phyloP scores from a whole-genome alignment of 2,888 invertebrate species.

The Hirtodrosophila cameraria region DNA sequence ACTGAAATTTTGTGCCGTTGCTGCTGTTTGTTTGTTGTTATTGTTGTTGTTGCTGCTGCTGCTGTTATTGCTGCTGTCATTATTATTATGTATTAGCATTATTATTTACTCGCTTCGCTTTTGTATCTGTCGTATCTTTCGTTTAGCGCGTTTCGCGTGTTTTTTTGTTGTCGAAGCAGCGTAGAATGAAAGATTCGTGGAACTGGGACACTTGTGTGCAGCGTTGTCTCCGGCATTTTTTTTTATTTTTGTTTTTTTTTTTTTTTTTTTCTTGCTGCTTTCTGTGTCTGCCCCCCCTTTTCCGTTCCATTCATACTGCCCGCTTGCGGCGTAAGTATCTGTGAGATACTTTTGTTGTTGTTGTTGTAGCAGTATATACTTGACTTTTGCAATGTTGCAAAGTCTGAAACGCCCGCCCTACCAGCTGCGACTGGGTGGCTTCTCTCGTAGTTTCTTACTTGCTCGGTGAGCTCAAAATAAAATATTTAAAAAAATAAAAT shows the following conservation, averaged over 20 bases:
- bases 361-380: neutral
- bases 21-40: neutral
- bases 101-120: conserved; percentile 60
- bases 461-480: conserved; percentile 4
- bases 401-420: conserved; percentile 13
- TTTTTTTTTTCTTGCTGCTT: conserved; percentile 27
- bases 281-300: conserved; percentile 11
- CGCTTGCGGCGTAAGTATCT: conserved; percentile 31
- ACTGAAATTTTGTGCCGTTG: conserved; percentile 26
- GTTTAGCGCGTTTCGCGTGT: conserved; percentile 3
- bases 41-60: conserved; percentile 3
- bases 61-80: conserved; percentile 32
- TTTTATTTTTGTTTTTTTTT: conserved; percentile 39
- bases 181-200: conserved; percentile 81
- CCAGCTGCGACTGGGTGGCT: conserved; percentile 12
- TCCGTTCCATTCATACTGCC: neutral
- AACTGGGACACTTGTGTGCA: conserved; percentile 84
- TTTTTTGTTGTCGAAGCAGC: conserved; percentile 63
- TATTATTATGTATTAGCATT: conserved; percentile 75
- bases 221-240: conserved; percentile 54
- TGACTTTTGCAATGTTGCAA: conserved; percentile 34
- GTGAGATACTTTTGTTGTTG: conserved; percentile 47
- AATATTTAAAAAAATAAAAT: conserved; percentile 5
- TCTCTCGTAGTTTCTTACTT: conserved; percentile 3
- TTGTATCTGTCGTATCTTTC: conserved; percentile 23